Evolutionary conservation across 2,888 invertebrate genomes (phyloP), one percentile per base, ranked within the genome.

Genomic region (Dione juno): DNA sequence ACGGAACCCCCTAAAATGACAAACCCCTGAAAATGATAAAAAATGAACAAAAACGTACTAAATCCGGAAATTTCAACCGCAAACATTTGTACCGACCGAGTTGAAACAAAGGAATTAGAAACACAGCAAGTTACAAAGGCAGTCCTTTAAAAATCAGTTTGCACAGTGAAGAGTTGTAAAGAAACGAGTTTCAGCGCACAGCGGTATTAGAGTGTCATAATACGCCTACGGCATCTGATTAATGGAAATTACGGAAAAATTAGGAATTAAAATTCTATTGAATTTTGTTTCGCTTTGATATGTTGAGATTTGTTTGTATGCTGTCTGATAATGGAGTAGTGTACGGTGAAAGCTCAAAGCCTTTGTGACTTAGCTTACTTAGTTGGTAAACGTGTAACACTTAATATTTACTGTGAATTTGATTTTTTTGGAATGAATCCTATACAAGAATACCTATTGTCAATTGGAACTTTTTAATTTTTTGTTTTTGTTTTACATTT

Each of bases 61-160:
- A 43, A 28, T 45, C 28, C 40, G 37, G 40, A 40, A 13, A 50
- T 63, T 63, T 19, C 35, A 64, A 64, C 50, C 50, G 35, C 19
- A 50, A 48, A 28, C 41, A 50, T 65, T 45, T 37, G 40, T 48
- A 11, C 41, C 50, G 48, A 28, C 45, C 67, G 52, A 52, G 67
- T 45, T 57, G 41, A 64, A 16, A 68, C 68, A 75, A 74, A 70
- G 66, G 66, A 67, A 58, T 71, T 70, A 63, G 54, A 74, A 74
- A 64, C 68, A 71, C 65, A 71, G 67, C 68, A 69, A 57, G 28
- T 13, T 52, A 71, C 69, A 74, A 75, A 74, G 71, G 74, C 28
- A 70, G 69, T 67, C 70, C 67, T 72, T 70, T 72, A 70, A 74
- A 79, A 77, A 74, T 66, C 74, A 72, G 76, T 76, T 66, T 72